Conservation (phyloP, 2,888 invertebrate species). For the Ophion ellenae region DNA sequence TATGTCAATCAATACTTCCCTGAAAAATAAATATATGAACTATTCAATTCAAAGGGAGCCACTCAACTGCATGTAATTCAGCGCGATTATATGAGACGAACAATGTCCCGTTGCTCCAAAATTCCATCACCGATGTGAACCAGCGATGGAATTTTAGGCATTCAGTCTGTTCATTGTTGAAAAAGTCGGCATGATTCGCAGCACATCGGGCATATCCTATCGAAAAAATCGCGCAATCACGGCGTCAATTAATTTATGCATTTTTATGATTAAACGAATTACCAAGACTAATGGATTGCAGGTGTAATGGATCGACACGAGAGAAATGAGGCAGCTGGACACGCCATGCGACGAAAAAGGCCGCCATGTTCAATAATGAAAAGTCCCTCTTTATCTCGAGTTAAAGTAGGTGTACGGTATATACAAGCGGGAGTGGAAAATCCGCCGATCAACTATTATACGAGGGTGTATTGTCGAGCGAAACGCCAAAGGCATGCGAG, state of each 20-base stretch:
- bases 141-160: not conserved
- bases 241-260: not conserved
- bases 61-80: too few species aligned
- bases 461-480: slow-evolving; percentile 25
- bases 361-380: slow-evolving; percentile 51
- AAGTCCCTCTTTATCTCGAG: slow-evolving; percentile 19
- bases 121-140: too few species aligned
- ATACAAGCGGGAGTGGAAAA: not conserved
- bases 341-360: slow-evolving; percentile 4
- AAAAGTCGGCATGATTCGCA: not conserved
- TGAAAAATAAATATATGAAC: too few species aligned
- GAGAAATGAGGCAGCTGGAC: not conserved
- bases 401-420: slow-evolving; percentile 18
- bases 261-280: slow-evolving; percentile 41
- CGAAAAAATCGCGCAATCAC: slow-evolving; percentile 19
- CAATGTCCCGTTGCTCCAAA: too few species aligned
- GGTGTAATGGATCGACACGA: not conserved
- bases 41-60: too few species aligned
- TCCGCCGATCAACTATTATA: slow-evolving; percentile 21
- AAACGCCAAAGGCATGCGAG: slow-evolving; percentile 22
- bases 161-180: not conserved
- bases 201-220: not conserved
- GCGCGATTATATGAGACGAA: too few species aligned
- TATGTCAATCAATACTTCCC: too few species aligned
- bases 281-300: not conserved